phyloP scores from a whole-genome alignment of 2,888 invertebrate species.

The Eupithecia centaureata region DNA sequence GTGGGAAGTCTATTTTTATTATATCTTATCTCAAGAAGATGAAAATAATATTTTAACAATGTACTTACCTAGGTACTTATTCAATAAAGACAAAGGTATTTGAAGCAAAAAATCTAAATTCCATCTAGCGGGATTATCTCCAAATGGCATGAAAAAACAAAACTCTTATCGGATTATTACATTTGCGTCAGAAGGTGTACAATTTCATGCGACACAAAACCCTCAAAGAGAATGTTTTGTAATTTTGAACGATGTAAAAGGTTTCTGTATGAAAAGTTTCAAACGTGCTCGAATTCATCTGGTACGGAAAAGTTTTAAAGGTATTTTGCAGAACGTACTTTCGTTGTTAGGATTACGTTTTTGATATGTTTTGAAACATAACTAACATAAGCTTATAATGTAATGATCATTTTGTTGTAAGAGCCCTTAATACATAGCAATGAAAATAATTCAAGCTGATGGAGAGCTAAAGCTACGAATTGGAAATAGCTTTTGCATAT shows the following conservation, averaged over 20 bases:
- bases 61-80: too few relatives aligned
- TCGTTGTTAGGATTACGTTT: neutral
- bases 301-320: slow-evolving; percentile 6
- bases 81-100: neutral
- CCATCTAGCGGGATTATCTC: slow-evolving; percentile 45
- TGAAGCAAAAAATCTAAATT: slow-evolving; percentile 10
- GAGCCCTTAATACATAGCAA: neutral
- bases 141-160: slow-evolving; percentile 54
- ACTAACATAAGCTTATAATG: neutral
- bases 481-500: too few relatives aligned
- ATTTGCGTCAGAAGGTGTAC: slow-evolving; percentile 19
- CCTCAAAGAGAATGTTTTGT: slow-evolving; percentile 22
- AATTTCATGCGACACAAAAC: slow-evolving; percentile 4
- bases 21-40: neutral
- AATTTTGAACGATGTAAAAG: slow-evolving; percentile 18
- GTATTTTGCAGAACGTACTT: slow-evolving; percentile 3
- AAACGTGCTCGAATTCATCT: slow-evolving; percentile 14
- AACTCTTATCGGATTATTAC: slow-evolving; percentile 52
- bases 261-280: slow-evolving; percentile 16
- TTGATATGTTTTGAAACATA: neutral
- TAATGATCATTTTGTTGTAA: neutral
- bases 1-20: neutral
- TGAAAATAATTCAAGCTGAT: neutral
- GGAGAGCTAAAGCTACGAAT: too few relatives aligned
- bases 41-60: neutral